Evolutionary conservation across 2,113 vertebrate species (phyloP).

Genomic region (Sinocyclocheilus anophthalmus): DNA sequence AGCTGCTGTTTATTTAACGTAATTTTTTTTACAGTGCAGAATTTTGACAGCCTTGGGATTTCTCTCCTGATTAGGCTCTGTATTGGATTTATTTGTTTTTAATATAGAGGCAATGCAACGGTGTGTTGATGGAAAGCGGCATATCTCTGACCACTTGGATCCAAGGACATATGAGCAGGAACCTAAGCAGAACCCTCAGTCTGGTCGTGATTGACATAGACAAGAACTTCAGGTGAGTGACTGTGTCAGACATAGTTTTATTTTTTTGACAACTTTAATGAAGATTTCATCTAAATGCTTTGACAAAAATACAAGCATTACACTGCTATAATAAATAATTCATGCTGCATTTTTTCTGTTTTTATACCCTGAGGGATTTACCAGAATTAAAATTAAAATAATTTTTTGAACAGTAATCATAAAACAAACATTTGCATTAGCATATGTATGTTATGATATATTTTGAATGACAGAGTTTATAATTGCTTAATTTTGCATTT

Average conservation of each 20-base stretch:
- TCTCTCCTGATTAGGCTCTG: neutral
- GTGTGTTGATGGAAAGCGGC: conserved; percentile 43
- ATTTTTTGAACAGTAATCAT: neutral
- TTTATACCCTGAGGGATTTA: neutral
- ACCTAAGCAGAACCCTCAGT: conserved; percentile 72
- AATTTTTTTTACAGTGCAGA: neutral
- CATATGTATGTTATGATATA: neutral
- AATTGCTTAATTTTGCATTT: conserved; percentile 32
- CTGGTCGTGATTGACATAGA: conserved; percentile 82
- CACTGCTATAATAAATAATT: neutral
- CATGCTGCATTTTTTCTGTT: neutral
- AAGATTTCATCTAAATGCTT: neutral
- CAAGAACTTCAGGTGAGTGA: conserved; percentile 82
- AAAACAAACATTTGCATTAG: neutral
- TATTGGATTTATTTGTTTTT: conserved; percentile 10
- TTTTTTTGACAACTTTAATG: neutral
- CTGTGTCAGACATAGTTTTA: neutral
- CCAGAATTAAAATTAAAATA: neutral
- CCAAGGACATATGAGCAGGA: conserved; percentile 63
- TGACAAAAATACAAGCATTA: neutral
- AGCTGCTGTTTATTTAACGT: too few relatives aligned
- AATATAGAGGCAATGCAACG: conserved; percentile 62
- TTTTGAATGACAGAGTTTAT: conserved; percentile 1
- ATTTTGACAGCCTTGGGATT: neutral
- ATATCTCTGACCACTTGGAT: conserved; percentile 73